Conservation (phyloP, 1,140 invertebrate species). For the Archivesica marissinica region DNA sequence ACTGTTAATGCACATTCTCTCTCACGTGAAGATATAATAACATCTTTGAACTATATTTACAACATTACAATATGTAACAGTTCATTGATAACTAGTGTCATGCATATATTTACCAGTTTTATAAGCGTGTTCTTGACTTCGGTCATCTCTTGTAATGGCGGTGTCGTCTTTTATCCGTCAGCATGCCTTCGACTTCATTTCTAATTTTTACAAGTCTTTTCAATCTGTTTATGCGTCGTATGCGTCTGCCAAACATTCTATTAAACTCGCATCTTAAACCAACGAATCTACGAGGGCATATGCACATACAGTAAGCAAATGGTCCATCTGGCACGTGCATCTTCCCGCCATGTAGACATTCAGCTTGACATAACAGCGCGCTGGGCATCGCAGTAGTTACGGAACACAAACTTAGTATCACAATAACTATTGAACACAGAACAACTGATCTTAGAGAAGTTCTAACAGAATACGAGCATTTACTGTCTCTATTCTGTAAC, state of each 20-base stretch:
- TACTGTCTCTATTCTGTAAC: not conserved
- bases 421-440: not conserved
- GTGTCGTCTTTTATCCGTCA: conserved; percentile 10
- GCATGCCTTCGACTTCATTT: conserved; percentile 32
- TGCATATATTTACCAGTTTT: not conserved
- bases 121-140: not conserved
- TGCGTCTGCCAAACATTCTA: not conserved
- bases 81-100: not conserved
- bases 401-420: conserved; percentile 27
- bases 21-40: no score
- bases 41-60: no score
- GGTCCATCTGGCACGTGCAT: conserved; percentile 29
- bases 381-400: conserved; percentile 21
- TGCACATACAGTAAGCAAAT: conserved; percentile 50
- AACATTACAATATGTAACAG: not conserved
- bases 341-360: conserved; percentile 39
- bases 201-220: conserved; percentile 44
- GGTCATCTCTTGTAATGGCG: conserved; percentile 15
- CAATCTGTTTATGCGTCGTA: conserved; percentile 4
- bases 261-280: conserved; percentile 46
- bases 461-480: not conserved
- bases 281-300: conserved; percentile 17
- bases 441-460: not conserved
- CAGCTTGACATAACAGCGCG: conserved; percentile 28
- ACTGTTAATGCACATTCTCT: no score